phyloP scores from a whole-genome alignment of 2,888 invertebrate species.

The Pachliopta kotzebuea region DNA sequence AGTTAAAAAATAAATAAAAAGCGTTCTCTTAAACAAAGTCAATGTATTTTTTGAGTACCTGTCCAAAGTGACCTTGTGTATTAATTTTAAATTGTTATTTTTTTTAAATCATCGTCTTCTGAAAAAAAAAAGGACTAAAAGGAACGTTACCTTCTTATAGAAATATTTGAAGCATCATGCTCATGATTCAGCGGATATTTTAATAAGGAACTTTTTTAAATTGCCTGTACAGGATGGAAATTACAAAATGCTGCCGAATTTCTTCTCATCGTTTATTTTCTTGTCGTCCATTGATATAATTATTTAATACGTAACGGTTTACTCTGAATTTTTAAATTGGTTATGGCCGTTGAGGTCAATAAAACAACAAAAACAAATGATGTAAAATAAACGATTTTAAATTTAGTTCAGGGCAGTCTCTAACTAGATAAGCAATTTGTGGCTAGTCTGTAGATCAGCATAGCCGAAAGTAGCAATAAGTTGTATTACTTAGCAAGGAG shows the following conservation, averaged over 20 bases:
- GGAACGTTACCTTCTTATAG: neutral
- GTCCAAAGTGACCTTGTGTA: neutral
- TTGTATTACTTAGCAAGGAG: too few species aligned
- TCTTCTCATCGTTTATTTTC: neutral
- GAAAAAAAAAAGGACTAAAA: neutral
- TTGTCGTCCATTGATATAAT: neutral
- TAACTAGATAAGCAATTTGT: too few species aligned
- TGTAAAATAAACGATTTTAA: too few species aligned
- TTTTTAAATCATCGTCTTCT: neutral
- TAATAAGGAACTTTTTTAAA: constrained; percentile 7
- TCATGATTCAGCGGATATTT: constrained; percentile 5
- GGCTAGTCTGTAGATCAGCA: too few species aligned
- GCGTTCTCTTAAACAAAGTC: neutral
- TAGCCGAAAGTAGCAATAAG: too few species aligned
- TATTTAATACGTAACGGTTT: neutral
- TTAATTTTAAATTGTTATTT: neutral
- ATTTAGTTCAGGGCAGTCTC: too few species aligned
- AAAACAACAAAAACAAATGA: neutral
- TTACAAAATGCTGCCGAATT: neutral
- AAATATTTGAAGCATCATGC: neutral
- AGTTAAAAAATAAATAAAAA: neutral
- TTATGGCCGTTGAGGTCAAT: neutral
- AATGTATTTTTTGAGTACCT: neutral
- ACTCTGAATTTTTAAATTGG: neutral
- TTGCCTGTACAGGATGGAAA: neutral